Evolutionary conservation across 2,113 vertebrate species (phyloP), one percentile per base, ranked within the genome.

Genomic region (Carettochelys insculpta): DNA sequence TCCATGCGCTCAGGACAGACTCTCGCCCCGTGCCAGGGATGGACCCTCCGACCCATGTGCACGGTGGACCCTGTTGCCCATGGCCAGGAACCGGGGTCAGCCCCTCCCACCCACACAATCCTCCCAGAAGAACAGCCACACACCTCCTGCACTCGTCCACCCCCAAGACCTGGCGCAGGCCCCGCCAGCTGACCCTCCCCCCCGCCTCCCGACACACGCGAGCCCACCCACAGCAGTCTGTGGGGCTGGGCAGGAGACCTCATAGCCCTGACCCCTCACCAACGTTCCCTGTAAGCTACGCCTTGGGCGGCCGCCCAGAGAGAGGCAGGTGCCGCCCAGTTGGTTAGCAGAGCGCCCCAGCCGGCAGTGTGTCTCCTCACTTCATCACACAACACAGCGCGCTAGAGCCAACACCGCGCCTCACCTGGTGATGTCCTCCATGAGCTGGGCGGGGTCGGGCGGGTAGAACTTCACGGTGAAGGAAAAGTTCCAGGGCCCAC

Each of bases 381-480:
- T n/a, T n/a, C n/a, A n/a, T n/a, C n/a, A n/a, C n/a, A n/a, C n/a
- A n/a, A n/a, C n/a, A n/a, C n/a, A n/a, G n/a, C n/a, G n/a, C n/a
- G n/a, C n/a, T n/a, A n/a, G n/a, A n/a, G n/a, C n/a, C n/a, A n/a
- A n/a, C n/a, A n/a, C n/a, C n/a, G n/a, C n/a, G n/a, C 65, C 97
- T 94, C 97, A 99, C 99, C 99, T 99, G 86, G 99, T 99, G 85
- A 99, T 99, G 94, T 99, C 99, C 95, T 99, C 99, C 9, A 98
- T 99, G 91, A 99, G 98, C 97, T 99, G 99, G 58, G 99, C 98
- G 58, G 99, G 99, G 85, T 99, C 99, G 53, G 99, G 99, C 53
- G 99, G 99, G 95, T 99, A 99, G 97, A 99, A 99, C 97, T 99
- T 99, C 92, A 99, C 99, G 3, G 99, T 98, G 84, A 99, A 99